phyloP scores from a whole-genome alignment of 1,140 invertebrate species.

The Drosophila parabipectinata region DNA sequence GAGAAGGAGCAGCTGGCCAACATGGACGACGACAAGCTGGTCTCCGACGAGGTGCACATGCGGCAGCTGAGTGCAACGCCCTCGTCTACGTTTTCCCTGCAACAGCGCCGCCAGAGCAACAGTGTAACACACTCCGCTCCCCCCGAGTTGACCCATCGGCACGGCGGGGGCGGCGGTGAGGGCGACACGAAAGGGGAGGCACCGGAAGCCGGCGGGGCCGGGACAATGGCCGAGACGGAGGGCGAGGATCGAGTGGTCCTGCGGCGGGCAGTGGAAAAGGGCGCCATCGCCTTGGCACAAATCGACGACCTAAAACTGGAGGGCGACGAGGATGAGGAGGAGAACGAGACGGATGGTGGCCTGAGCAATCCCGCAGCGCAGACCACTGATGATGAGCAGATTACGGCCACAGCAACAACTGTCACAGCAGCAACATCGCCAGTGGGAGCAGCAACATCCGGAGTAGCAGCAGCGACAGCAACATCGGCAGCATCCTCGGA shows the following conservation, averaged over 20 bases:
- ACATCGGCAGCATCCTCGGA: constrained; percentile 36
- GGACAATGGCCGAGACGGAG: constrained; percentile 6
- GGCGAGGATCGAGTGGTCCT: constrained; percentile 55
- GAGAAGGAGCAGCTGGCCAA: constrained; percentile 62
- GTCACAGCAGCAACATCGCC: constrained; percentile 13
- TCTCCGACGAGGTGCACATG: constrained; percentile 74
- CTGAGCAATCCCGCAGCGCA: constrained; percentile 73
- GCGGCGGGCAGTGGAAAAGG: constrained; percentile 52
- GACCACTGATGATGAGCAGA: constrained; percentile 70
- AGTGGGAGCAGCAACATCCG: constrained; percentile 3
- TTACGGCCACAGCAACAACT: constrained; percentile 44
- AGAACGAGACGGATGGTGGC: constrained; percentile 28
- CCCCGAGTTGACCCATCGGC: constrained; percentile 52
- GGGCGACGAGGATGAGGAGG: constrained; percentile 50
- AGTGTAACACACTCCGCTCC: constrained; percentile 62
- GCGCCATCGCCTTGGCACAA: constrained; percentile 71
- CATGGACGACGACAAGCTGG: constrained; percentile 80
- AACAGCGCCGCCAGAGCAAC: constrained; percentile 59
- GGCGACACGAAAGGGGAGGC: constrained; percentile 34
- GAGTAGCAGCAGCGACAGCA: not conserved
- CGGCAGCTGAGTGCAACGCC: constrained; percentile 75
- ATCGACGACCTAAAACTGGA: constrained; percentile 68
- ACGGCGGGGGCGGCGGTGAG: constrained; percentile 13
- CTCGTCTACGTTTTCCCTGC: constrained; percentile 41
- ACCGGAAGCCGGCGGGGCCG: not conserved